These are phyloP conservation scores for Ectropis crepuscularia DNA, from an alignment of 2,888 invertebrate genomes.

Conservation along the genomic window DNA sequence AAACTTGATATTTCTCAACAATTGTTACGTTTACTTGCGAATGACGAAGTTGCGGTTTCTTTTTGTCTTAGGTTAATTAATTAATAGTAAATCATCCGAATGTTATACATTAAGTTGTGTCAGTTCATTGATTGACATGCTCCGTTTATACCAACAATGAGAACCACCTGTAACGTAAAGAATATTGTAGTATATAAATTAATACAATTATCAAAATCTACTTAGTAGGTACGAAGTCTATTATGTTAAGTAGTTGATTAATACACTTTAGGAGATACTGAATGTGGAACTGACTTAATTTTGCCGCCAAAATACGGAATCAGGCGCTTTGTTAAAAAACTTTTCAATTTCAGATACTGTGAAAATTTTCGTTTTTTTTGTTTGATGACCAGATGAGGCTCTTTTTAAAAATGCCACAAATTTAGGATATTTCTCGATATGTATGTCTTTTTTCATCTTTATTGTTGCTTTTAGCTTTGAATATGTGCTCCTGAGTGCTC, in stretches of 20 bases:
- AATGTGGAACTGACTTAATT: not conserved
- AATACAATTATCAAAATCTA: not conserved
- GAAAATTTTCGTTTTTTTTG: too few relatives aligned
- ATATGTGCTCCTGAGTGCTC: too few relatives aligned
- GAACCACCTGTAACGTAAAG: slow-evolving; percentile 4
- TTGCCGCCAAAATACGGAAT: not conserved
- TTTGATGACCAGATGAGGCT: too few relatives aligned
- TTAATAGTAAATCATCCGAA: slow-evolving; percentile 2
- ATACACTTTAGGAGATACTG: not conserved
- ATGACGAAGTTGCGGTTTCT: not conserved
- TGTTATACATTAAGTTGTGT: slow-evolving; percentile 1
- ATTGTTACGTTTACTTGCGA: not conserved
- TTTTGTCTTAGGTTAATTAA: slow-evolving; percentile 2
- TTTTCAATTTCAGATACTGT: not conserved
- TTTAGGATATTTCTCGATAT: not conserved
- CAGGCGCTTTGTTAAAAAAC: not conserved
- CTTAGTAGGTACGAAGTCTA: not conserved
- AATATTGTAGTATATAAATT: too few relatives aligned
- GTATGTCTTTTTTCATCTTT: too few relatives aligned
- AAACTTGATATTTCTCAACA: not conserved
- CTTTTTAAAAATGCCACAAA: too few relatives aligned
- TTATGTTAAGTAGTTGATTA: not conserved
- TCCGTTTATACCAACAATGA: slow-evolving; percentile 3
- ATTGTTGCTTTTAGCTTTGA: too few relatives aligned
- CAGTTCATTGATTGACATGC: slow-evolving; percentile 5